A percentile compares a stretch with the other conserved stretches of the same genome.
These are phyloP conservation scores for Morone chrysops DNA, from an alignment of 2,113 vertebrate genomes.

Conservation along the genomic window DNA sequence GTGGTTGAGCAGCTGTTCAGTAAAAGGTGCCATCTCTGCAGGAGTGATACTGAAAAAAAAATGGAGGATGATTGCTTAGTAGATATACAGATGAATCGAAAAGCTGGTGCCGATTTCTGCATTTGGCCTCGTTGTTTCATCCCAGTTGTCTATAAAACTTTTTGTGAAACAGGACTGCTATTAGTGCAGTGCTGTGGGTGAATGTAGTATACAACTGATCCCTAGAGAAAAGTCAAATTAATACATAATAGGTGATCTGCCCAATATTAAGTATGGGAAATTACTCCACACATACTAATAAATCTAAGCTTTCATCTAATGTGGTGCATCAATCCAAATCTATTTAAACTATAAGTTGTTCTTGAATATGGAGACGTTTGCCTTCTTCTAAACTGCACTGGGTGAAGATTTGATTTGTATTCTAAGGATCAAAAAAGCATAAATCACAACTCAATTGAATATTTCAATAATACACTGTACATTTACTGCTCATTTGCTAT, in stretches of 20 bases:
- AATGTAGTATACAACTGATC: background rate
- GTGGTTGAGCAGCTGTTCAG: constrained; percentile 95
- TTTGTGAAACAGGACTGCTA: background rate
- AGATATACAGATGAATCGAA: background rate
- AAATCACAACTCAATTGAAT: background rate
- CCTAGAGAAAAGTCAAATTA: background rate
- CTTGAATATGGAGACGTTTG: background rate
- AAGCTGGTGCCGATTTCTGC: background rate
- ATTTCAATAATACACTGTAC: background rate
- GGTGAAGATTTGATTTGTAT: background rate
- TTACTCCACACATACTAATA: background rate
- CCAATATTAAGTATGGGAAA: background rate
- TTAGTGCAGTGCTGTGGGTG: too few relatives aligned
- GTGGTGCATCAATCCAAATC: background rate
- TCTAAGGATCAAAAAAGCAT: too few relatives aligned
- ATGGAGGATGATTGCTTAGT: background rate
- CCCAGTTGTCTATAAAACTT: too few relatives aligned
- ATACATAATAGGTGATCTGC: background rate
- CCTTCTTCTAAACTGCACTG: background rate
- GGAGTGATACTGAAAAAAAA: constrained; percentile 87
- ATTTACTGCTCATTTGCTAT: background rate
- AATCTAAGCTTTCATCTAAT: background rate
- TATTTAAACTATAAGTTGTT: background rate
- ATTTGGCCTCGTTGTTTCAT: background rate
- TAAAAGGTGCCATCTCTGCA: constrained; percentile 92